Conservation (phyloP, 2,113 vertebrate genomes). For the Odocoileus hemionus region DNA sequence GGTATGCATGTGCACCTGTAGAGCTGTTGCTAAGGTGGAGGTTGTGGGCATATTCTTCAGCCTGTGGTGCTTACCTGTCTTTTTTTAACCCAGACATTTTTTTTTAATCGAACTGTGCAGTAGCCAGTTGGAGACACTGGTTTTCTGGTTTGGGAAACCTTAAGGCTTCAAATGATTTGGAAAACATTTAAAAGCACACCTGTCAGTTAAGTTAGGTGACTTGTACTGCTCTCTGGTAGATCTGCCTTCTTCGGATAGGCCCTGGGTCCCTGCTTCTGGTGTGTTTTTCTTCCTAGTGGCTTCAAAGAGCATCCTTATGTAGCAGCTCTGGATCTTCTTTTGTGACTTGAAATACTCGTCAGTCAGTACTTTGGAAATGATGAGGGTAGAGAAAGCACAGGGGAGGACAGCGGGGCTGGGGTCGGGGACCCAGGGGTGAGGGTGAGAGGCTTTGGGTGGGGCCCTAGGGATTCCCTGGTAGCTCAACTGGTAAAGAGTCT, state of each 20-base stretch:
- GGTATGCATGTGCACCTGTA: accelerated
- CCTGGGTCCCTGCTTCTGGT: neutral
- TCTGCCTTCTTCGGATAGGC: neutral
- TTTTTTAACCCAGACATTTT: neutral
- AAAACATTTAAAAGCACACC: neutral
- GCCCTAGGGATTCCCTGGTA: neutral
- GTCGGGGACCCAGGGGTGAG: neutral
- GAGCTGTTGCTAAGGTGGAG: accelerated
- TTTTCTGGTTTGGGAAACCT: neutral
- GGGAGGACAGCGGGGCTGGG: neutral
- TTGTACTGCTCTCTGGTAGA: accelerated
- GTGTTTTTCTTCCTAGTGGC: neutral
- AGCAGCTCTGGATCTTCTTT: too few relatives aligned
- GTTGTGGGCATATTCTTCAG: neutral
- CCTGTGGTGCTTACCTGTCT: neutral
- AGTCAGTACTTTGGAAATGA: neutral
- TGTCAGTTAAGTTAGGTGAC: neutral
- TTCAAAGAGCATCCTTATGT: accelerated
- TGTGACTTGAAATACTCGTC: too few relatives aligned
- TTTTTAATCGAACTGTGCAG: too few relatives aligned
- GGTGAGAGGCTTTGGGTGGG: neutral
- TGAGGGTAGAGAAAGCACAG: neutral
- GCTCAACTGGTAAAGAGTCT: neutral
- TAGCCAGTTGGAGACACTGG: neutral
- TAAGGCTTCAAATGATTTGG: neutral